phyloP scores from a whole-genome alignment of 2,797 vertebrate species.

The Xenentodon cancila region DNA sequence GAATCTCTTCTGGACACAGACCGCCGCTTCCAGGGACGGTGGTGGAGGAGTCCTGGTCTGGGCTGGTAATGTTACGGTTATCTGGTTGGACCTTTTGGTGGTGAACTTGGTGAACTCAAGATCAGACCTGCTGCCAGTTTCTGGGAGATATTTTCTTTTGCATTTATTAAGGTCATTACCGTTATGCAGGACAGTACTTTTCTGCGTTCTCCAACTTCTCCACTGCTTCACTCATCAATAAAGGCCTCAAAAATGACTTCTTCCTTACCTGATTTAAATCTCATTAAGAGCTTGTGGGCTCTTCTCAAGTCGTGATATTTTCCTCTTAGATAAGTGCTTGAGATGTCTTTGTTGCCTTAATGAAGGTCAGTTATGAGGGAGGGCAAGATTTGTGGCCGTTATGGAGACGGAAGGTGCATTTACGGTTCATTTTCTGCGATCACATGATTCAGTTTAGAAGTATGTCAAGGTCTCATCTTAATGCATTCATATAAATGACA shows the following conservation, averaged over 20 bases:
- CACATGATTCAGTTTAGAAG: conserved; percentile 15
- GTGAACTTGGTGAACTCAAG: neutral
- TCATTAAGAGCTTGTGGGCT: conserved; percentile 6
- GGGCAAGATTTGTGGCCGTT: neutral
- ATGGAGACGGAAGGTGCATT: neutral
- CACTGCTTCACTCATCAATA: neutral
- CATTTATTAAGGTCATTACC: no score
- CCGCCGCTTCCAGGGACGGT: neutral
- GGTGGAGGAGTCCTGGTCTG: neutral
- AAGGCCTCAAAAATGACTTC: neutral
- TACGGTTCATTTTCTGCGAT: neutral
- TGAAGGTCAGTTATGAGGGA: neutral
- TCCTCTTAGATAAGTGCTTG: conserved; percentile 2
- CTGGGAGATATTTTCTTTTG: no score
- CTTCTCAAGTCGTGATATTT: no score
- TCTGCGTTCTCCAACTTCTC: neutral
- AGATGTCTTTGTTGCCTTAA: neutral
- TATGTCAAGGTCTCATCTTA: neutral
- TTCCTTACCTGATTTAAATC: conserved; percentile 2
- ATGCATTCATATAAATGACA: conserved; percentile 3
- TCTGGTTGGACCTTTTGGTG: neutral
- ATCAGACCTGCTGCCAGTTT: neutral
- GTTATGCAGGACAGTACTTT: neutral
- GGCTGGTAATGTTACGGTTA: neutral
- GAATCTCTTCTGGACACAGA: no score